Conservation (phyloP, 2,888 invertebrate species). For the Timema cristinae region DNA sequence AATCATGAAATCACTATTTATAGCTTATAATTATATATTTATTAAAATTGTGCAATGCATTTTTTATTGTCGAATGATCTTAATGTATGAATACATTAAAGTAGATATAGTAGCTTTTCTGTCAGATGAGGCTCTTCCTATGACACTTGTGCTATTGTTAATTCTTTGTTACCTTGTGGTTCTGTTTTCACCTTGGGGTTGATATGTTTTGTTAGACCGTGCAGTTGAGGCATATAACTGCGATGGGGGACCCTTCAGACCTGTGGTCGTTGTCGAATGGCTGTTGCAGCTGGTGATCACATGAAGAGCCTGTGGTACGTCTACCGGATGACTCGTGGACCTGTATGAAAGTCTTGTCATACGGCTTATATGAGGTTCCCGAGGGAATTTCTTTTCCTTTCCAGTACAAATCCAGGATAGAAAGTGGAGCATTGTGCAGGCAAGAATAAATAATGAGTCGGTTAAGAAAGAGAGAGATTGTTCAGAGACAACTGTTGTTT, state of each 20-base stretch:
- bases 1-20: too few species aligned
- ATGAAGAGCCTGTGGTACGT: constrained; percentile 55
- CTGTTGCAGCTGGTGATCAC: constrained; percentile 59
- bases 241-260: constrained; percentile 51
- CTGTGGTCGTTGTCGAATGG: constrained; percentile 60
- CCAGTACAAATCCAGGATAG: constrained; percentile 49
- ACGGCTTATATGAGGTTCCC: constrained; percentile 55
- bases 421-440: constrained; percentile 46
- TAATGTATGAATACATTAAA: too few species aligned
- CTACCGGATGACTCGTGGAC: constrained; percentile 42
- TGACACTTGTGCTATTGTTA: too few species aligned
- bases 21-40: too few species aligned
- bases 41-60: too few species aligned
- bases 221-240: constrained; percentile 55
- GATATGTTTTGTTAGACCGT: constrained; percentile 47
- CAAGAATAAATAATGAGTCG: neutral
- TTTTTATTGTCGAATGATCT: too few species aligned
- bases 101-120: too few species aligned
- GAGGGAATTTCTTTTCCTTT: constrained; percentile 56
- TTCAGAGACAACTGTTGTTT: too few species aligned
- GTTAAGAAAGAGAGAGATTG: too few species aligned
- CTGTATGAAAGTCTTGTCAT: constrained; percentile 59
- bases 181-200: too few species aligned
- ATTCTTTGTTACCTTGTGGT: too few species aligned
- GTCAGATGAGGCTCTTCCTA: too few species aligned